Evolutionary conservation across 2,797 vertebrate genomes (phyloP).

Genomic region (Podarcis siculus): DNA sequence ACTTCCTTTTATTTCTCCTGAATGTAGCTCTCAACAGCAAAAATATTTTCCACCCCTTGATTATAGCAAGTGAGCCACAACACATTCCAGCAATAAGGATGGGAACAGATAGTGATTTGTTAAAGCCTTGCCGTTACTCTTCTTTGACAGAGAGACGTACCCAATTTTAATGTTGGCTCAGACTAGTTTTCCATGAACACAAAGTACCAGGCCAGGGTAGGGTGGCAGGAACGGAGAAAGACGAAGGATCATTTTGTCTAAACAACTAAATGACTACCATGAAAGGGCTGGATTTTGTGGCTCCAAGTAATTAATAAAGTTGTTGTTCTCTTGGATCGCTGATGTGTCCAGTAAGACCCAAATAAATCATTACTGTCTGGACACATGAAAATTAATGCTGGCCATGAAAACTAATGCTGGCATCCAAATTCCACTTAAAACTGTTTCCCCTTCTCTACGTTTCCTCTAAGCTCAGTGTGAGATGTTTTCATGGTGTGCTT

Average conservation of each 20-base stretch:
- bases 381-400: background rate
- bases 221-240: background rate
- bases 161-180: background rate
- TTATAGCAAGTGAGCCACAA: background rate
- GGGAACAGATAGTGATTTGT: background rate
- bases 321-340: background rate
- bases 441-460: background rate
- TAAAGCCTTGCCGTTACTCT: background rate
- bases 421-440: background rate
- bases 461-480: background rate
- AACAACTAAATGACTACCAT: background rate
- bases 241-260: background rate
- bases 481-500: background rate
- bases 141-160: background rate
- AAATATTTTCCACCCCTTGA: background rate
- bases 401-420: background rate
- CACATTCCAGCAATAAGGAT: background rate
- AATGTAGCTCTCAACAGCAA: too few species aligned
- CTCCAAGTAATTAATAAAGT: constrained; percentile 15
- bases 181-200: background rate
- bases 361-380: background rate
- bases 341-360: background rate
- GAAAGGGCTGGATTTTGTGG: background rate
- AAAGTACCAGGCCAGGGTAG: background rate
- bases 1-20: too few species aligned